A percentile compares a stretch with the other conserved stretches of the same genome.
Evolutionary conservation across 2,888 invertebrate species (phyloP).

Genomic region (Drosophila borborema): DNA sequence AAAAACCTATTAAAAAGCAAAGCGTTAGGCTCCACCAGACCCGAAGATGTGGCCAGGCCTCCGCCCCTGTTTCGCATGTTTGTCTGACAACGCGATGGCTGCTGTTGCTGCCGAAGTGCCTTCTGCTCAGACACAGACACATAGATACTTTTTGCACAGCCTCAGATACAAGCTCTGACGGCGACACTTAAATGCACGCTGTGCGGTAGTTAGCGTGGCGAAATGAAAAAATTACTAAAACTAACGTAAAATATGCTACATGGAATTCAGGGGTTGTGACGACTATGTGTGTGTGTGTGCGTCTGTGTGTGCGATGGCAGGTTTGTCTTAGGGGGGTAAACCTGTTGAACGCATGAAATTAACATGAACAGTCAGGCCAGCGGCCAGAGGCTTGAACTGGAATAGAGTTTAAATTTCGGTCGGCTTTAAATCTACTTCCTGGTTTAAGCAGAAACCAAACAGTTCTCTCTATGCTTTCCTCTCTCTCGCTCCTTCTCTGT

Average conservation of each 20-base stretch:
- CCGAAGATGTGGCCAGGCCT: slow-evolving; percentile 34
- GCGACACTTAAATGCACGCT: slow-evolving; percentile 74
- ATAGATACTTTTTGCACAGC: slow-evolving; percentile 15
- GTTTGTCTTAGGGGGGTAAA: slow-evolving; percentile 36
- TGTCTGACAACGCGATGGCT: slow-evolving; percentile 45
- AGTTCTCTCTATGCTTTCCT: not conserved
- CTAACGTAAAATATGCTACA: slow-evolving; percentile 67
- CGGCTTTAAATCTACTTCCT: slow-evolving; percentile 54
- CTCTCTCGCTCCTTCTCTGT: not conserved
- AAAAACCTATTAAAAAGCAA: slow-evolving; percentile 74
- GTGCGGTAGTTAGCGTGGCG: slow-evolving; percentile 75
- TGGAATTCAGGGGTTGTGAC: slow-evolving; percentile 8
- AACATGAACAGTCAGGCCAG: slow-evolving; percentile 50
- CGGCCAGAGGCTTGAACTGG: slow-evolving; percentile 43
- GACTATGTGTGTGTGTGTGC: not conserved
- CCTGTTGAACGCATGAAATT: slow-evolving; percentile 78
- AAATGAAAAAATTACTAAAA: slow-evolving; percentile 71
- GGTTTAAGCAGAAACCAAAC: slow-evolving; percentile 19
- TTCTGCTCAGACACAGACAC: slow-evolving; percentile 32
- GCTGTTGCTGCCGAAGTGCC: slow-evolving; percentile 35
- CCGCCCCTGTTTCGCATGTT: slow-evolving; percentile 48
- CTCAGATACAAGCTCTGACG: slow-evolving; percentile 33
- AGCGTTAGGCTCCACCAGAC: slow-evolving; percentile 57
- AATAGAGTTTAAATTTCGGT: slow-evolving; percentile 48
- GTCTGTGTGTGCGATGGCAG: not conserved